These are phyloP conservation scores for Rhea americana DNA, from an alignment of 2,113 vertebrate genomes.

Conservation along the genomic window DNA sequence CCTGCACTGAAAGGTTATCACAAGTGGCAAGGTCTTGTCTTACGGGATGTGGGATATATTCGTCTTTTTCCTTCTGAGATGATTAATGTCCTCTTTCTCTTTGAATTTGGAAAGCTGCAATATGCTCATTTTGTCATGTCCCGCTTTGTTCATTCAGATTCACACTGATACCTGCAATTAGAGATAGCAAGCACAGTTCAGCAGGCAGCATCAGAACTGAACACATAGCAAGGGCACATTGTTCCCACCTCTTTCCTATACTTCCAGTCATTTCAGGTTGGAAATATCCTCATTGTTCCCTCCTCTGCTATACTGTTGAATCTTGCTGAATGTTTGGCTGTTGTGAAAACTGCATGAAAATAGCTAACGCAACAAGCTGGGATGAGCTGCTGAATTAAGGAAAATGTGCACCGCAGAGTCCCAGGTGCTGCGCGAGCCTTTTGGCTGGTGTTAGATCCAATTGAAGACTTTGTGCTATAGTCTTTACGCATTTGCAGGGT, in stretches of 20 bases:
- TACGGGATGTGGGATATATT: background rate
- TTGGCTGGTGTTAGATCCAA: background rate
- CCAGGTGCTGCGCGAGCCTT: background rate
- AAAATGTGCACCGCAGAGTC: background rate
- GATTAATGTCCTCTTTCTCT: background rate
- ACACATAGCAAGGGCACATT: background rate
- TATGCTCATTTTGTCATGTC: background rate
- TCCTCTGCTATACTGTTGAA: background rate
- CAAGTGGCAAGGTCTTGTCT: background rate
- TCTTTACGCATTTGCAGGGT: background rate
- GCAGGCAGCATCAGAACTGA: background rate
- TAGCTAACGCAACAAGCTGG: background rate
- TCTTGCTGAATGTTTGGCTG: background rate
- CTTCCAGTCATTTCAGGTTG: background rate
- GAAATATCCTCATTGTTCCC: background rate
- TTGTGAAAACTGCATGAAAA: background rate
- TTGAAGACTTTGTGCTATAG: background rate
- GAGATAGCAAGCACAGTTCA: background rate
- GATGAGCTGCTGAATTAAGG: background rate
- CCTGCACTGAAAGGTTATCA: background rate
- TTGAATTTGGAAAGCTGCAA: background rate
- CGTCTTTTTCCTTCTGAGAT: background rate
- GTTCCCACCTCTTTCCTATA: background rate
- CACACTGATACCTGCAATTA: background rate
- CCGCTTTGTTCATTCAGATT: background rate